Percentiles rank a stretch among this genome's conserved stretches.
Conservation (phyloP, 2,888 invertebrate genomes). For the Ectemnius cavifrons region DNA sequence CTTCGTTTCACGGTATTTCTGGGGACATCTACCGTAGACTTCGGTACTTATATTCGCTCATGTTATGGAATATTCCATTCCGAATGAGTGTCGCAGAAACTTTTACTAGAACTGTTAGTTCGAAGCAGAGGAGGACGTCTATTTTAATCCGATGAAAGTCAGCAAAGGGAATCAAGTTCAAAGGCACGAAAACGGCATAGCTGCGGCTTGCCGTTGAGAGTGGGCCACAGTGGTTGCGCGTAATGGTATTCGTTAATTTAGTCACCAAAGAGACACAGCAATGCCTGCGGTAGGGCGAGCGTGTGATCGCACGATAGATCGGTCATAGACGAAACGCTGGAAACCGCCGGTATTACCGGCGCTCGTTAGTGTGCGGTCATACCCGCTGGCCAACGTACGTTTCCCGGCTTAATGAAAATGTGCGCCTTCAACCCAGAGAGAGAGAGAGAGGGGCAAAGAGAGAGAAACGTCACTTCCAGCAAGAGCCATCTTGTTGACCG, state of each 20-base stretch:
- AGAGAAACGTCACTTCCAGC: too few species aligned
- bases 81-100: neutral
- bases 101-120: neutral
- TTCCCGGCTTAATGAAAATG: conserved; percentile 51
- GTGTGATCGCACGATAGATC: conserved; percentile 10
- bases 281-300: conserved; percentile 6
- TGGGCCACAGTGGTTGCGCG: conserved; percentile 5
- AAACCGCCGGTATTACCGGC: conserved; percentile 22
- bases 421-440: conserved; percentile 15
- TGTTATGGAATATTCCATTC: neutral
- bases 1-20: neutral
- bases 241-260: conserved; percentile 26
- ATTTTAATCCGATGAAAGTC: too few species aligned
- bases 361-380: conserved; percentile 36
- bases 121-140: neutral
- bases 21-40: neutral
- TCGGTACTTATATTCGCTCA: neutral
- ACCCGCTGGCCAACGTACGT: conserved; percentile 30
- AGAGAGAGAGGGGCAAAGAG: neutral
- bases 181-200: too few species aligned
- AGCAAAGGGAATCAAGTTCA: too few species aligned
- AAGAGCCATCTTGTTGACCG: neutral
- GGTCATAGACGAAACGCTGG: conserved; percentile 28
- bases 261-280: neutral
- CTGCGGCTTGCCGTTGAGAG: too few species aligned